Conservation (phyloP, 2,797 vertebrate species). For the Morus bassanus region DNA sequence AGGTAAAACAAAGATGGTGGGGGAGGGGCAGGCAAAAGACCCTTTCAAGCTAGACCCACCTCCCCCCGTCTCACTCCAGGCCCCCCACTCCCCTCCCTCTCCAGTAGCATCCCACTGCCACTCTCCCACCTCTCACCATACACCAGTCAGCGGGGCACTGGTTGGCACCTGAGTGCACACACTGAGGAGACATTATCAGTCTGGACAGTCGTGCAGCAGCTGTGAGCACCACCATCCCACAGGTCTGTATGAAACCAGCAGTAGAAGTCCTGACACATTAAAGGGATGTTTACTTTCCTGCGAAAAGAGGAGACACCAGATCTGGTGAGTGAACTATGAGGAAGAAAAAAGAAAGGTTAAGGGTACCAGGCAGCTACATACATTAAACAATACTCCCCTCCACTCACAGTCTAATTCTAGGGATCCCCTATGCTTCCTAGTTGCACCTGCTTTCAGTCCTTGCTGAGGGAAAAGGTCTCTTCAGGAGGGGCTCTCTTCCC, state of each 20-base stretch:
- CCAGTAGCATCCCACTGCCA: background rate
- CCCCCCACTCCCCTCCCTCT: too few species aligned
- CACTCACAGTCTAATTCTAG: background rate
- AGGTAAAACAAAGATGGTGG: background rate
- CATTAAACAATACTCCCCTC: background rate
- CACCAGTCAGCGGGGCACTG: background rate
- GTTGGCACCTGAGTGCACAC: background rate
- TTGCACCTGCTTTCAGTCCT: background rate
- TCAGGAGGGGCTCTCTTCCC: accelerated
- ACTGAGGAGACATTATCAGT: background rate
- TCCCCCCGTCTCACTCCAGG: background rate
- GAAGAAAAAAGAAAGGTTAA: background rate
- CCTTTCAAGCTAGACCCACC: background rate
- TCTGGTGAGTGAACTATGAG: background rate
- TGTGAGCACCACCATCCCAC: background rate
- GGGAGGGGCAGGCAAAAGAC: background rate
- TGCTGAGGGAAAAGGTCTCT: background rate
- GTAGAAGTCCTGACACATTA: accelerated
- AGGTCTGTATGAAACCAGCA: background rate
- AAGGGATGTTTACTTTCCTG: background rate
- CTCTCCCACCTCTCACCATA: background rate
- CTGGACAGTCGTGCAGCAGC: background rate
- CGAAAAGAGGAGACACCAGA: background rate
- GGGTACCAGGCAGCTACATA: background rate
- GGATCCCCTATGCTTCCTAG: background rate